A percentile compares a stretch with the other conserved stretches of the same genome.
phyloP scores from a whole-genome alignment of 2,113 vertebrate genomes.

The Sphyrna mokarran region DNA sequence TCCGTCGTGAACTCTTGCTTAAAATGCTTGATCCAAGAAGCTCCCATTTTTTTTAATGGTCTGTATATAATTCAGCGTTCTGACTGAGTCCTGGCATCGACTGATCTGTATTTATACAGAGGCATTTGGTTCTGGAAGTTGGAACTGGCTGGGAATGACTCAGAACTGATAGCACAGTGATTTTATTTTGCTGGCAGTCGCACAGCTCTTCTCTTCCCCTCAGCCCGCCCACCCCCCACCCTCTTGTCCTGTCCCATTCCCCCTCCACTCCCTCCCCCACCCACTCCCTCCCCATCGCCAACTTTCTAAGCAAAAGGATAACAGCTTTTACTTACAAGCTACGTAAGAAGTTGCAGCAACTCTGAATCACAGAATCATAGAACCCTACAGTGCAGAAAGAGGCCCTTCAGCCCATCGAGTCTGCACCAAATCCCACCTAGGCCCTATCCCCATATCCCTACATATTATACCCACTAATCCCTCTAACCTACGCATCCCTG shows the following conservation, averaged over 20 bases:
- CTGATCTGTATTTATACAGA: not conserved
- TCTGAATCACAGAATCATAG: not conserved
- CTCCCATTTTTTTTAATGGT: not conserved
- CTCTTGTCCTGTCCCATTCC: not conserved
- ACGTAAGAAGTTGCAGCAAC: not conserved
- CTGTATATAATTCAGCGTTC: not conserved
- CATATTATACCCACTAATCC: too few species aligned
- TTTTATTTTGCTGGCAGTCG: not conserved
- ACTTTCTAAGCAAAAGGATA: not conserved
- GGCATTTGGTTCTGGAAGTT: not conserved
- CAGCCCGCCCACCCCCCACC: not conserved
- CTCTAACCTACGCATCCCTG: too few species aligned
- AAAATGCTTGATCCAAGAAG: not conserved
- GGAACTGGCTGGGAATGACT: constrained; percentile 14
- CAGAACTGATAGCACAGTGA: constrained; percentile 6
- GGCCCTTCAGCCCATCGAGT: too few species aligned
- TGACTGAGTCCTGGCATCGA: not conserved
- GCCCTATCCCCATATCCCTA: too few species aligned
- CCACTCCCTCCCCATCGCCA: not conserved
- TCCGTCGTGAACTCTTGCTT: not conserved
- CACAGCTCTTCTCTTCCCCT: not conserved
- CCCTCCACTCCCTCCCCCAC: not conserved
- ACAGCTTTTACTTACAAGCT: not conserved
- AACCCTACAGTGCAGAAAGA: too few species aligned
- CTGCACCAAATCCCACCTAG: too few species aligned